Percentiles rank a stretch among this genome's conserved stretches.
phyloP scores from a whole-genome alignment of 2,888 invertebrate genomes.

The Lacanobia wlatinum region DNA sequence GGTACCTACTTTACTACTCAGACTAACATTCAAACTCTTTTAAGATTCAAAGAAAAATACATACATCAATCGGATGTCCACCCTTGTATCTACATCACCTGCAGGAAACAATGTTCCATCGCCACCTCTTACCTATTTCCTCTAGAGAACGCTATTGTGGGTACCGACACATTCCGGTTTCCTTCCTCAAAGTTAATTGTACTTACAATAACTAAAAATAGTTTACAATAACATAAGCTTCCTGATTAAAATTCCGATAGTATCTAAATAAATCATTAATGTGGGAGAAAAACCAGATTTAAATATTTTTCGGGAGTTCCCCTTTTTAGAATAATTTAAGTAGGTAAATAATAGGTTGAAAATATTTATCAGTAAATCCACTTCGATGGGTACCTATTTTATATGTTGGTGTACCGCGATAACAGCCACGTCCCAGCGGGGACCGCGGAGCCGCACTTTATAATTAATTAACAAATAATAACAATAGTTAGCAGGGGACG shows the following conservation, averaged over 20 bases:
- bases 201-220: conserved; percentile 1
- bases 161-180: conserved; percentile 20
- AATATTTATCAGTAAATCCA: background rate
- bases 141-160: background rate
- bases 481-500: conserved; percentile 71
- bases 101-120: conserved; percentile 37
- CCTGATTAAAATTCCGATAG: conserved; percentile 1
- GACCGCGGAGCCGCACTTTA: conserved; percentile 60
- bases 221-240: conserved; percentile 17
- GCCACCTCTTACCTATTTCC: conserved; percentile 23
- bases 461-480: conserved; percentile 76
- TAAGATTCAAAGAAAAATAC: background rate
- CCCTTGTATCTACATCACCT: conserved; percentile 31
- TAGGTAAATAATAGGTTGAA: conserved; percentile 1
- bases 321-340: background rate
- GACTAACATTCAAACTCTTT: background rate
- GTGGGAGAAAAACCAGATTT: background rate
- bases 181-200: conserved; percentile 46
- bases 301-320: conserved; percentile 8
- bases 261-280: conserved; percentile 1
- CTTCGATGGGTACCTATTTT: background rate
- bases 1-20: background rate
- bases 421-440: conserved; percentile 58
- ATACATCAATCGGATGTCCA: background rate
- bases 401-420: conserved; percentile 7